Conservation (phyloP, 1,140 invertebrate species). For the Danaus melanippus region DNA sequence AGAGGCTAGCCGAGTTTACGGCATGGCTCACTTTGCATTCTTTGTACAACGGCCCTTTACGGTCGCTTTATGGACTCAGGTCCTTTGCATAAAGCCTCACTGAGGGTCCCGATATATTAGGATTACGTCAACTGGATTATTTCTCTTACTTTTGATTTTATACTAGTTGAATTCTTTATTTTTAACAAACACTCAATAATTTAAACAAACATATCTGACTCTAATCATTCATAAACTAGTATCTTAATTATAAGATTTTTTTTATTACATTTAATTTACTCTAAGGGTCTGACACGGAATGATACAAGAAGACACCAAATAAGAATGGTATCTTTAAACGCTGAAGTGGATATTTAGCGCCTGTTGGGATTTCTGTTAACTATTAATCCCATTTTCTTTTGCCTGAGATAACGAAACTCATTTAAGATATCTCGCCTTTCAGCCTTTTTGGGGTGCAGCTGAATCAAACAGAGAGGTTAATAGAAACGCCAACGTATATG, state of each 20-base stretch:
- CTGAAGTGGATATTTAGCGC: constrained; percentile 46
- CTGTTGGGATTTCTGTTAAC: constrained; percentile 57
- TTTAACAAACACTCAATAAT: too few relatives aligned
- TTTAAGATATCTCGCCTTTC: constrained; percentile 70
- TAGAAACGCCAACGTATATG: constrained; percentile 27
- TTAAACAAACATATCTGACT: too few relatives aligned
- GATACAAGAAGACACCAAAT: constrained; percentile 4
- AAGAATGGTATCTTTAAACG: constrained; percentile 22
- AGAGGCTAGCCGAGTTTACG: constrained; percentile 61
- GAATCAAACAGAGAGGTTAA: constrained; percentile 24
- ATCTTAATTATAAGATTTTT: too few relatives aligned
- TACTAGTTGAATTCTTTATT: too few relatives aligned
- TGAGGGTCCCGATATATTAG: constrained; percentile 15
- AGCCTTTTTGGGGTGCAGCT: constrained; percentile 61
- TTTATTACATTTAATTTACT: too few relatives aligned
- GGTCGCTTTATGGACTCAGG: constrained; percentile 64
- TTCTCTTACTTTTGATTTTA: constrained; percentile 11
- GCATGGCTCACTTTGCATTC: constrained; percentile 68
- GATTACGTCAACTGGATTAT: constrained; percentile 15
- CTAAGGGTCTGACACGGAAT: too few relatives aligned
- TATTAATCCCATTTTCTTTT: constrained; percentile 69
- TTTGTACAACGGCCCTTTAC: constrained; percentile 62
- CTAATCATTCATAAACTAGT: too few relatives aligned
- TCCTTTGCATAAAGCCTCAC: constrained; percentile 62
- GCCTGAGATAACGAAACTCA: constrained; percentile 68